Evolutionary conservation across 2,888 invertebrate genomes (phyloP).

Genomic region (Apamea anceps): DNA sequence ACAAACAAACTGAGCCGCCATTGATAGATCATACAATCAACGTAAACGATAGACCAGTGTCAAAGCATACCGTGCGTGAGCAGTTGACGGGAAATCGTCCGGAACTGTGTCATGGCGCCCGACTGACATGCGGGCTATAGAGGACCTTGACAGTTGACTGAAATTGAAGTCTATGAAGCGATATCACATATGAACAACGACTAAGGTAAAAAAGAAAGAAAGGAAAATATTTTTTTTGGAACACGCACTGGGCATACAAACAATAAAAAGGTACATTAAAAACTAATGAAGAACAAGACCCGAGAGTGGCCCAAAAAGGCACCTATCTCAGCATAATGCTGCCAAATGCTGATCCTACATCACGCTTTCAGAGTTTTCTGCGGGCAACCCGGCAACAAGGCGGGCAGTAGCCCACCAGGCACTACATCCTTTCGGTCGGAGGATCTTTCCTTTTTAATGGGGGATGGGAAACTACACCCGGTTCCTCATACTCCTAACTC

Average conservation of each 20-base stretch:
- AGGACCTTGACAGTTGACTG: conserved; percentile 55
- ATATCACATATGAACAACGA: background rate
- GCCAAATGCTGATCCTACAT: background rate
- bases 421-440: background rate
- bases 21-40: conserved; percentile 49
- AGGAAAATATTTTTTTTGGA: no score
- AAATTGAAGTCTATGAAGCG: conserved; percentile 20
- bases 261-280: no score
- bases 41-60: conserved; percentile 47
- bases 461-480: background rate
- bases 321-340: no score
- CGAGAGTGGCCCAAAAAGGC: no score
- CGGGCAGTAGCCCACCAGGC: background rate
- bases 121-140: conserved; percentile 63
- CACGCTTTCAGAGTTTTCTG: background rate
- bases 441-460: background rate
- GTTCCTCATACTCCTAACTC: background rate
- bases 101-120: conserved; percentile 76
- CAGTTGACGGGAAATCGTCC: conserved; percentile 62
- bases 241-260: no score
- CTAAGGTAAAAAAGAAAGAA: no score
- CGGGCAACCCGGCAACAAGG: background rate
- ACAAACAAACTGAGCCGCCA: conserved; percentile 27
- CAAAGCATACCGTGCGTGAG: conserved; percentile 41
- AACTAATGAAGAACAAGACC: no score